phyloP scores from a whole-genome alignment of 2,797 vertebrate genomes.

The Eulemur rubriventer region DNA sequence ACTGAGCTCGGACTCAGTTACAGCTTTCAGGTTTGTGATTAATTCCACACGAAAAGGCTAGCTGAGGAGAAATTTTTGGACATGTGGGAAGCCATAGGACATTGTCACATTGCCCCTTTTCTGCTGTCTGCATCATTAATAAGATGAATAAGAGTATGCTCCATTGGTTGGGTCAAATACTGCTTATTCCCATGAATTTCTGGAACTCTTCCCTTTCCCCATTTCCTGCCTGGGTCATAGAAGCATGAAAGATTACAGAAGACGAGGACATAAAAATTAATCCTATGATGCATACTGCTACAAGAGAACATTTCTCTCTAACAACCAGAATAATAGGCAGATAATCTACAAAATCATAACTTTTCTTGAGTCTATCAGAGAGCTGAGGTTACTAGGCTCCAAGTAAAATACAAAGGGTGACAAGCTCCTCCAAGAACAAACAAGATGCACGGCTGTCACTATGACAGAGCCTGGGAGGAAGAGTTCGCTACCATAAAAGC shows the following conservation, averaged over 20 bases:
- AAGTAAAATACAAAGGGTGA: background rate
- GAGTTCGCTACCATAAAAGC: background rate
- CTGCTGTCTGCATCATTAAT: background rate
- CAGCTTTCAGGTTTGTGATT: background rate
- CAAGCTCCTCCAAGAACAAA: background rate
- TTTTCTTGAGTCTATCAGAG: background rate
- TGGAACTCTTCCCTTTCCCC: background rate
- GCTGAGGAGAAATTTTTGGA: background rate
- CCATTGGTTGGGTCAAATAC: background rate
- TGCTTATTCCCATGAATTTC: background rate
- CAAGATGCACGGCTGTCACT: background rate
- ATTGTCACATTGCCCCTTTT: too few species aligned
- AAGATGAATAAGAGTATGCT: background rate
- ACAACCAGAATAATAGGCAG: background rate
- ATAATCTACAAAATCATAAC: background rate
- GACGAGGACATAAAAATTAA: background rate
- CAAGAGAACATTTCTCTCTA: background rate
- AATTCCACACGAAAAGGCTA: background rate
- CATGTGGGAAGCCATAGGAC: background rate
- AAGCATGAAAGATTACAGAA: background rate
- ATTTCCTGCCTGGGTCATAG: background rate
- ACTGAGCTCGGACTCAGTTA: background rate
- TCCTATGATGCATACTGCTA: background rate
- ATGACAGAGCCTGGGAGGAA: background rate
- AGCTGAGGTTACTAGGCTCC: background rate